A percentile compares a stretch with the other conserved stretches of the same genome.
Evolutionary conservation across 2,113 vertebrate species (phyloP).

Genomic region (Garra rufa): DNA sequence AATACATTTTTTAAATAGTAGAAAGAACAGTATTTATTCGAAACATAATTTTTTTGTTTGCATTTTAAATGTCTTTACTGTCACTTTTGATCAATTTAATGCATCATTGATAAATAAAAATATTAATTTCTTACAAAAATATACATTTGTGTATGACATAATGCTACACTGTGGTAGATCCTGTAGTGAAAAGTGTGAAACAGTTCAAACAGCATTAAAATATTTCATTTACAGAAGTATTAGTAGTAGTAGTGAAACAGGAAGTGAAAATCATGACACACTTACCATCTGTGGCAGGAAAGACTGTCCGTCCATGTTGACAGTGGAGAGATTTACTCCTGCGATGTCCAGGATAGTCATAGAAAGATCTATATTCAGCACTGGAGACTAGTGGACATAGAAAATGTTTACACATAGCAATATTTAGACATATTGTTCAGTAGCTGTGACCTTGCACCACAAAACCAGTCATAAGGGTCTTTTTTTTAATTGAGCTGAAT

Average conservation of each 20-base stretch:
- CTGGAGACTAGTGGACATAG: constrained; percentile 67
- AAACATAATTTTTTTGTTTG: neutral
- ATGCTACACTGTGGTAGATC: neutral
- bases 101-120: neutral
- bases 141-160: neutral
- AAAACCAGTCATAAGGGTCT: no score
- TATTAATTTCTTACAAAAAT: neutral
- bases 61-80: neutral
- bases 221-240: no score
- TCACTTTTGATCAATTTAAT: neutral
- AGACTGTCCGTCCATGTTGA: constrained; percentile 78
- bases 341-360: constrained; percentile 80
- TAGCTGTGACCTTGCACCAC: no score
- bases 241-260: neutral
- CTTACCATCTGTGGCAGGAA: constrained; percentile 80
- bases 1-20: neutral
- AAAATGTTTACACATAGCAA: neutral
- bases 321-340: constrained; percentile 68
- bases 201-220: neutral
- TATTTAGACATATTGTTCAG: neutral
- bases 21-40: neutral
- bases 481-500: no score
- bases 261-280: constrained; percentile 8
- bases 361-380: constrained; percentile 79
- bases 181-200: neutral